Conservation (phyloP, 2,797 vertebrate genomes). For the Lagodon rhomboides region DNA sequence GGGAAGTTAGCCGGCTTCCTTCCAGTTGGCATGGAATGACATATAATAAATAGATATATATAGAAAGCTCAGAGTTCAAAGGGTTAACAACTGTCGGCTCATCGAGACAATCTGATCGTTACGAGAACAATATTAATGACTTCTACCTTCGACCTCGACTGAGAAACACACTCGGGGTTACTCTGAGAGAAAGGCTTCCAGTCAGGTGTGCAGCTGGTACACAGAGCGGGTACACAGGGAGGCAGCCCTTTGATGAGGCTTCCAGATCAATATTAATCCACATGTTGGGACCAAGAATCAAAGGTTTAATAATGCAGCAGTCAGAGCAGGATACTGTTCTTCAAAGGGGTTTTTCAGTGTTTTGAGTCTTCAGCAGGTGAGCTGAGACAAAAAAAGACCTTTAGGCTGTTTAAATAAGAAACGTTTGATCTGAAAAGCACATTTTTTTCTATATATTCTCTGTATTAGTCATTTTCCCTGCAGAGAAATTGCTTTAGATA, state of each 20-base stretch:
- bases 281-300: background rate
- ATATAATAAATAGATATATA: background rate
- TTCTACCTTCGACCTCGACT: background rate
- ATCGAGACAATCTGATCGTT: background rate
- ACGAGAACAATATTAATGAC: background rate
- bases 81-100: background rate
- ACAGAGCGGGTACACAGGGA: background rate
- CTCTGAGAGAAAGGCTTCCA: background rate
- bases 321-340: background rate
- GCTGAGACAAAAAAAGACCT: background rate
- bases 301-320: background rate
- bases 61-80: background rate
- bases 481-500: background rate
- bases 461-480: background rate
- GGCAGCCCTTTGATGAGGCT: background rate
- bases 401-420: background rate
- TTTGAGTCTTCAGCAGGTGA: background rate
- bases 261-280: background rate
- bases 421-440: background rate
- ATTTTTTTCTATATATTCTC: background rate
- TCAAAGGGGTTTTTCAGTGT: background rate
- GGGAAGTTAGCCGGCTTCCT: too few relatives aligned
- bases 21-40: too few relatives aligned
- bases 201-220: conserved; percentile 16
- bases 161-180: background rate